Base-by-base conservation (phyloP, 2,888 invertebrate genomes). In the Scaptodrosophila latifasciaeformis region DNA sequence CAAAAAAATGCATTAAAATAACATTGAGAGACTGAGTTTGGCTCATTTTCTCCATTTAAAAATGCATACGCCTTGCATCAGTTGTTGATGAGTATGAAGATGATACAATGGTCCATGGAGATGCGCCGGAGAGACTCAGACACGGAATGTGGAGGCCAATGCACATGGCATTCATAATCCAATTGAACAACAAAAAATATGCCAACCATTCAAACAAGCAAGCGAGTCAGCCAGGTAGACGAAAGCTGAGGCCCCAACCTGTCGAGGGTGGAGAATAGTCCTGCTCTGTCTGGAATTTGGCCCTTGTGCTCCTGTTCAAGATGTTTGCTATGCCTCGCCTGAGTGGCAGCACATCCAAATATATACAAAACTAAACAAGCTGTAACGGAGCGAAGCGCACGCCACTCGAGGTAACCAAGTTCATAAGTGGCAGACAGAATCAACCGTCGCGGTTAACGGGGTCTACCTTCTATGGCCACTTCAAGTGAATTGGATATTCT, bases 141-240 rank as follows among this genome's bases (percentile, higher is more conserved):
- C n/a, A n/a, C n/a, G 4, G 24, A 24, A 7, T 24, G 24, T 24
- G 24, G 24, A 24, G 24, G 24, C 24, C 24, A 24, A 24, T 42
- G 10, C 13, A 44, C 27, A 49, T 43, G 44, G 60, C 47, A 43
- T 42, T 54, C 54, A 47, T 47, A 60, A 61, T 37, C 50, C 43
- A 61, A 61, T 61, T 49, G 62, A 46, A 49, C 34, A 42, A 61
- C 61, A 48, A 35, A 51, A 61, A 47, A 47, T 48, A 46, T 30
- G 45, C 31, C 48, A 48, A 29, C 19, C 24, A 24, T 7, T n/a
- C n/a, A n/a, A n/a, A n/a, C n/a, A n/a, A n/a, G n/a, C n/a, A n/a
- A n/a, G n/a, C n/a, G n/a, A n/a, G n/a, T n/a, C n/a, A n/a, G n/a
- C n/a, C n/a, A n/a, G n/a, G n/a, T n/a, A n/a, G n/a, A n/a, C n/a